phyloP scores from a whole-genome alignment of 2,797 vertebrate genomes.

The Ceyx erithaca region DNA sequence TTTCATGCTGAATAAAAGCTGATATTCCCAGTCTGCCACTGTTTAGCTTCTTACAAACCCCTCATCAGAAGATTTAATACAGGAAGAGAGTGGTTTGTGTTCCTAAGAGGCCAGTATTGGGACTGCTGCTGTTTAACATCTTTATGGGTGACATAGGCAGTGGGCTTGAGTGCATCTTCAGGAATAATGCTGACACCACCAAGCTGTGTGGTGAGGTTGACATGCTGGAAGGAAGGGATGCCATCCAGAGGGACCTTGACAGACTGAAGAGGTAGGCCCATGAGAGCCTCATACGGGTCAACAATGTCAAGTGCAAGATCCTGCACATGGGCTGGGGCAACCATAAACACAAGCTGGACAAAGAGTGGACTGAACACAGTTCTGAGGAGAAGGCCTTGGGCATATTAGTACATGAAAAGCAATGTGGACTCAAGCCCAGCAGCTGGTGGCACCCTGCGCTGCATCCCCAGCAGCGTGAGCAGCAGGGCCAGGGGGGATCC shows the following conservation, averaged over 20 bases:
- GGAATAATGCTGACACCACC: background rate
- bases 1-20: background rate
- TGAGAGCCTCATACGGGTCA: background rate
- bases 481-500: background rate
- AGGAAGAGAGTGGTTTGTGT: background rate
- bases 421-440: background rate
- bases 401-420: background rate
- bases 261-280: background rate
- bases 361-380: background rate
- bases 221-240: background rate
- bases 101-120: background rate
- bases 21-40: background rate
- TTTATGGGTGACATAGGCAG: background rate
- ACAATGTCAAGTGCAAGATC: background rate
- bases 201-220: background rate
- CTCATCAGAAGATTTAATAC: background rate
- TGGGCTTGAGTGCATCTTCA: background rate
- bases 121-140: background rate
- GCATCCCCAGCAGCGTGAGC: background rate
- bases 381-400: background rate
- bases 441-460: background rate
- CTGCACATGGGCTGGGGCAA: background rate
- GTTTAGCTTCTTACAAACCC: background rate
- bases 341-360: background rate
- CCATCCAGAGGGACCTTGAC: background rate